Evolutionary conservation across 2,797 vertebrate genomes (phyloP).

Genomic region (Sebastes aleutianus): DNA sequence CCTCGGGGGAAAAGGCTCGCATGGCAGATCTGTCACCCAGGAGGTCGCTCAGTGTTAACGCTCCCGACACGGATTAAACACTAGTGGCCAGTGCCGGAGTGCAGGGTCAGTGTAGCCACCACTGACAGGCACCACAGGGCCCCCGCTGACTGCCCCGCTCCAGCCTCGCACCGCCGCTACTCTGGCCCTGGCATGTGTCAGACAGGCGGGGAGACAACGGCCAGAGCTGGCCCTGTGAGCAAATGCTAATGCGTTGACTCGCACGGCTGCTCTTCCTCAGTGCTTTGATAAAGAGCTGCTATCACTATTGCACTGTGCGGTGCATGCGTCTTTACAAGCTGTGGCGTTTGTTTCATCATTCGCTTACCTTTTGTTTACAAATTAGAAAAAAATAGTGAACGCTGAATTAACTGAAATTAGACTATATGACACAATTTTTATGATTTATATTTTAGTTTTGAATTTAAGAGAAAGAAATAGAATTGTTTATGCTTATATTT

Average conservation of each 20-base stretch:
- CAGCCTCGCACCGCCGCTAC: constrained; percentile 55
- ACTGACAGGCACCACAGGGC: constrained; percentile 83
- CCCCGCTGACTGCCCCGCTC: constrained; percentile 67
- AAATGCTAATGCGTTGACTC: constrained; percentile 66
- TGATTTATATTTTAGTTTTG: background rate
- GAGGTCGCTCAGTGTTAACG: constrained; percentile 95
- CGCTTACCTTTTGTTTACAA: constrained; percentile 18
- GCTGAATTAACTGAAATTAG: background rate
- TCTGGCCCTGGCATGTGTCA: constrained; percentile 78
- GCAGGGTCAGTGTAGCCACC: constrained; percentile 79
- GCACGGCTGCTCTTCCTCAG: constrained; percentile 54
- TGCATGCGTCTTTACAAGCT: constrained; percentile 20
- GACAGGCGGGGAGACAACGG: constrained; percentile 69
- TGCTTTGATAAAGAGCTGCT: constrained; percentile 59
- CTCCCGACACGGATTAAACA: constrained; percentile 95
- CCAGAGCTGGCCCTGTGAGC: constrained; percentile 63
- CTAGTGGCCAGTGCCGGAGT: constrained; percentile 85
- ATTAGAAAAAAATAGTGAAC: background rate
- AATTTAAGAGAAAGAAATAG: background rate
- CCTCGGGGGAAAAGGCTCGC: constrained; percentile 84
- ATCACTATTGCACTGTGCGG: constrained; percentile 23
- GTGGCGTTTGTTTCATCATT: constrained; percentile 19
- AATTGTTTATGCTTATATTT: constrained; percentile 5
- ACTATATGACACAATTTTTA: background rate
- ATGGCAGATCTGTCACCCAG: constrained; percentile 95